These are phyloP conservation scores for Himalopsyche tibetana DNA, from an alignment of 2,888 invertebrate genomes.

Conservation along the genomic window DNA sequence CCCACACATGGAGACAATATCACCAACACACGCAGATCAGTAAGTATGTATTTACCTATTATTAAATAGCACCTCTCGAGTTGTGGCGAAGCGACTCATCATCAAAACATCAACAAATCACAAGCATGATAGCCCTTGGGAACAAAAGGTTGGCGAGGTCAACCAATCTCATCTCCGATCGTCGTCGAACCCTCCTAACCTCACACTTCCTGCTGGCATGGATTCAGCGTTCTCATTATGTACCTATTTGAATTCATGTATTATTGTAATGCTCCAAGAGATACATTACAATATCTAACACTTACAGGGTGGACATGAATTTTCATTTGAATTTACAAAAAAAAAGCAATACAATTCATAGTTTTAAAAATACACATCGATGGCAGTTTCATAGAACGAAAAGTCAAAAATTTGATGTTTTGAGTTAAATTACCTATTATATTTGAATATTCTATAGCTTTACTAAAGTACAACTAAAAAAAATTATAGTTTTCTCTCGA, in stretches of 20 bases:
- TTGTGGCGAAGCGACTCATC: not conserved
- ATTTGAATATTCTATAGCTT: too few relatives aligned
- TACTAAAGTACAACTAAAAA: too few relatives aligned
- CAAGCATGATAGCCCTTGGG: slow-evolving; percentile 35
- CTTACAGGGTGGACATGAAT: too few relatives aligned
- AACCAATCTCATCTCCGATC: slow-evolving; percentile 27
- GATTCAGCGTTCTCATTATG: slow-evolving; percentile 4
- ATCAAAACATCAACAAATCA: slow-evolving; percentile 12
- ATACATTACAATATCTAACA: not conserved
- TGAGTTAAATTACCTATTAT: too few relatives aligned
- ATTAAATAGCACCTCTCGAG: slow-evolving; percentile 19
- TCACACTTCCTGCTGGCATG: slow-evolving; percentile 29
- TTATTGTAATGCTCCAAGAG: not conserved
- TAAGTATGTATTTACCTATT: not conserved
- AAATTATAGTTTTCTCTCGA: too few relatives aligned
- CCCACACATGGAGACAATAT: not conserved
- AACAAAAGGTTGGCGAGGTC: slow-evolving; percentile 35
- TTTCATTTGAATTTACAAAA: too few relatives aligned
- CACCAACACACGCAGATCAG: not conserved
- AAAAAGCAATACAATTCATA: too few relatives aligned
- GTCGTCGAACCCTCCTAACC: slow-evolving; percentile 9
- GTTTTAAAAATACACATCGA: too few relatives aligned
- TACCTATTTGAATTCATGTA: slow-evolving; percentile 19
- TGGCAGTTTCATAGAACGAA: too few relatives aligned
- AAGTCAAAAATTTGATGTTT: too few relatives aligned